Percentiles rank a stretch among this genome's conserved stretches.
phyloP scores from a whole-genome alignment of 2,888 invertebrate genomes.

The Lasioglossum morio region DNA sequence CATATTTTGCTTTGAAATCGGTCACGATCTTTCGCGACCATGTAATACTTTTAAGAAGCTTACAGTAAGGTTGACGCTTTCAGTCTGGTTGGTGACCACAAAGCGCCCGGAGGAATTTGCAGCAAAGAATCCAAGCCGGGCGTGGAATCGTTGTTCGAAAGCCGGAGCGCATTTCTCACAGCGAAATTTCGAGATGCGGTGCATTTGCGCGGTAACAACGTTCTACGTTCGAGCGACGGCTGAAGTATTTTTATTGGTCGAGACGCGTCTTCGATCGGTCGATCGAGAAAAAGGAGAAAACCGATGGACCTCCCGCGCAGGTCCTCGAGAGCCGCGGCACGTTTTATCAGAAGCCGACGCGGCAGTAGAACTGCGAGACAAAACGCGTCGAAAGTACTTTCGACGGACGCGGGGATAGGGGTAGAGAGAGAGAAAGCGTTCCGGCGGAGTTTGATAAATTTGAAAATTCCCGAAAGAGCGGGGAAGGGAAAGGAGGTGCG shows the following conservation, averaged over 20 bases:
- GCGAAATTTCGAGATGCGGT: neutral
- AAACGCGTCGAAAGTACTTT: slow-evolving; percentile 3
- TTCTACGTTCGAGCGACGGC: neutral
- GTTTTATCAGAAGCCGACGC: neutral
- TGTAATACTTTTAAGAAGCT: neutral
- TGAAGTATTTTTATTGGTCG: neutral
- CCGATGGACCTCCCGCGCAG: neutral
- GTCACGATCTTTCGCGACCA: neutral
- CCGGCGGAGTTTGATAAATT: slow-evolving; percentile 40
- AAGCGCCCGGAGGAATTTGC: neutral
- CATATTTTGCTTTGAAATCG: neutral
- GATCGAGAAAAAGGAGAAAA: neutral
- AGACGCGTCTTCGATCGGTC: neutral
- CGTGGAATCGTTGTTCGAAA: neutral
- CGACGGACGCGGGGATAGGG: neutral
- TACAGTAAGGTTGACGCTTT: neutral
- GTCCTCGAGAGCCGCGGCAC: neutral
- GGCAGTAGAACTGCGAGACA: neutral
- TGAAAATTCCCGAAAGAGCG: slow-evolving; percentile 9
- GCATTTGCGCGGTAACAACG: slow-evolving; percentile 3
- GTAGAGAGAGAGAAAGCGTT: neutral
- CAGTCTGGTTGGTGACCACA: neutral
- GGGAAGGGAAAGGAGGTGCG: neutral
- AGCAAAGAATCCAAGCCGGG: neutral
- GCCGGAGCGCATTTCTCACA: neutral